Percentiles rank a stretch among this genome's conserved stretches.
These are phyloP conservation scores for Meteorus sp. DNA, from an alignment of 1,140 invertebrate species.

Conservation along the genomic window DNA sequence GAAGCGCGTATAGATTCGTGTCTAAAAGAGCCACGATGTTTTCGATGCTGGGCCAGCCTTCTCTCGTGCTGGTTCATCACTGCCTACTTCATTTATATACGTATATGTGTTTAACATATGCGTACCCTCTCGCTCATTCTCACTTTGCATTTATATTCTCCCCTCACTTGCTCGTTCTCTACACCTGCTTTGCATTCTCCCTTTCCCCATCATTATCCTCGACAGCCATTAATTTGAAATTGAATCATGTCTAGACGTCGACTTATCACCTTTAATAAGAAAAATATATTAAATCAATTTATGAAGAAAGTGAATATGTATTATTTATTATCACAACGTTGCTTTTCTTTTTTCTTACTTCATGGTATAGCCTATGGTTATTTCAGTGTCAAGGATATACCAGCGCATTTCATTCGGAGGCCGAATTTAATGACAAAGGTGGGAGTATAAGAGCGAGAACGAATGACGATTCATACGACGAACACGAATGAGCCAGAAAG, in stretches of 20 bases:
- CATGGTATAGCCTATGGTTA: not conserved
- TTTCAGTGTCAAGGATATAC: slow-evolving; percentile 19
- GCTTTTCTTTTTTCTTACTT: not conserved
- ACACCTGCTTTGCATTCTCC: slow-evolving; percentile 23
- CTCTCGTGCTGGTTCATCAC: slow-evolving; percentile 12
- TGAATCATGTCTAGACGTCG: slow-evolving; percentile 25
- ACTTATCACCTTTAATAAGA: not conserved
- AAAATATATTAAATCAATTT: slow-evolving; percentile 10
- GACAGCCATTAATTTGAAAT: slow-evolving; percentile 28
- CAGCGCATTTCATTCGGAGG: slow-evolving; percentile 16
- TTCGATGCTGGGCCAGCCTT: slow-evolving; percentile 11
- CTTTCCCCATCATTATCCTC: slow-evolving; percentile 21
- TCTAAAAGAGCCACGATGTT: slow-evolving; percentile 1
- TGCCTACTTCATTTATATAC: slow-evolving; percentile 5
- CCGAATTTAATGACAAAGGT: not conserved
- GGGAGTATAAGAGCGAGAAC: slow-evolving; percentile 4
- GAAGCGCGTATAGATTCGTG: slow-evolving; percentile 9
- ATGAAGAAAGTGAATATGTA: not conserved
- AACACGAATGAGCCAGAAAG: slow-evolving; percentile 13
- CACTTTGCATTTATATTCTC: not conserved
- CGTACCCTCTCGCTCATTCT: not conserved
- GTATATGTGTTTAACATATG: slow-evolving; percentile 5
- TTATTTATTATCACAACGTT: not conserved
- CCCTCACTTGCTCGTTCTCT: not conserved
- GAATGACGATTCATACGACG: slow-evolving; percentile 1